Evolutionary conservation across 2,888 invertebrate genomes (phyloP), one percentile per base, ranked within the genome.

Genomic region (Conistra vaccinii): DNA sequence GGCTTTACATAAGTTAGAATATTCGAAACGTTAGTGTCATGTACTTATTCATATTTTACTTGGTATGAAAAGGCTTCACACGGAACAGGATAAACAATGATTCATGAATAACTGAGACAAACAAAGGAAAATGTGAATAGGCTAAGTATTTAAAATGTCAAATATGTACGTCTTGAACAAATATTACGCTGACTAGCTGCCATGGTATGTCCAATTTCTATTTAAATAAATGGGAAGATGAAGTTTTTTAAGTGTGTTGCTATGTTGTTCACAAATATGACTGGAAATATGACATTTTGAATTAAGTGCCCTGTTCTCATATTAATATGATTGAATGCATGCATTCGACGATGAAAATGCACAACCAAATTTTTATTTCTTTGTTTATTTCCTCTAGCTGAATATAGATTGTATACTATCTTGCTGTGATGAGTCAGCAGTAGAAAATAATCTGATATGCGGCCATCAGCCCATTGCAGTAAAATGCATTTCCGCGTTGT

Each of bases 71-170:
- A 73, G 48, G 51, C 67, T 75, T 68, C 68, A 71, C 75, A 75
- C 69, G 73, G 63, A 78, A 78, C 29, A 58, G 55, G 55, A 65
- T 71, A 79, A 73, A 85, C 74, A 87, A 86, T 85, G 80, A 87
- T 62, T 81, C 85, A 83, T 84, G 74, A 73, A 82, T 83, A 76
- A 78, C 68, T 57, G 14, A 60, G 60, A 73, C 69, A 57, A 68
- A 79, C 73, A 80, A 81, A 85, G 60, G 80, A 75, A 76, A 77
- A 71, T 68, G 53, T 76, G 65, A 73, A 69, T 55, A 42, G 72
- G 53, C 58, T 67, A n/a, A n/a, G n/a, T n/a, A 60, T 73, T 70
- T 70, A 32, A 75, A 70, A 74, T 61, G 62, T 72, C 51, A 76
- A 76, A 69, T 76, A 60, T 61, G 63, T 67, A 61, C 39, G 48